A percentile compares a stretch with the other conserved stretches of the same genome.
These are phyloP conservation scores for Littorina saxatilis DNA, from an alignment of 1,140 invertebrate species.

Conservation along the genomic window DNA sequence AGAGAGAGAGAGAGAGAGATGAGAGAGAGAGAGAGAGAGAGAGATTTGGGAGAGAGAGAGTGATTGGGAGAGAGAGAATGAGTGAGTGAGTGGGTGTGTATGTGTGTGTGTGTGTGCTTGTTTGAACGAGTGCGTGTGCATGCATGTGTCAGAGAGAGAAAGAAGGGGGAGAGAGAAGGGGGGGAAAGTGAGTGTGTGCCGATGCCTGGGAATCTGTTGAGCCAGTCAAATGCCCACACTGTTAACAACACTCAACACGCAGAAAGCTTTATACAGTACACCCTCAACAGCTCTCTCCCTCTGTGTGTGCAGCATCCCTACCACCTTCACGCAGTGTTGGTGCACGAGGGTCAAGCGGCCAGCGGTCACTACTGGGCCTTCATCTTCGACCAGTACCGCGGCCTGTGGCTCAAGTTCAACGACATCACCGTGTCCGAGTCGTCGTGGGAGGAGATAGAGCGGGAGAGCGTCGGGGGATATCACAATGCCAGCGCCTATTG, in stretches of 20 bases:
- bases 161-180: too few relatives aligned
- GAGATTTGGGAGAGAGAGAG: too few relatives aligned
- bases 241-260: too few relatives aligned
- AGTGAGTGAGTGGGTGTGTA: neutral
- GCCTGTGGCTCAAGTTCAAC: conserved; percentile 77
- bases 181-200: neutral
- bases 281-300: too few relatives aligned
- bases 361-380: conserved; percentile 79
- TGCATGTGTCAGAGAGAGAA: neutral
- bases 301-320: conserved; percentile 71
- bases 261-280: too few relatives aligned
- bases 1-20: too few relatives aligned
- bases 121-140: neutral
- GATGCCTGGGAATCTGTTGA: neutral
- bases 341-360: conserved; percentile 79
- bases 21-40: too few relatives aligned
- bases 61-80: too few relatives aligned
- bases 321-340: conserved; percentile 77
- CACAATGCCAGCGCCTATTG: conserved; percentile 78
- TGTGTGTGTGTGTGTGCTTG: neutral
- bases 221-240: too few relatives aligned
- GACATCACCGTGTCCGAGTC: conserved; percentile 77
- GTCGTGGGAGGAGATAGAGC: conserved; percentile 77
- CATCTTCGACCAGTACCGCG: conserved; percentile 69
- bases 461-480: conserved; percentile 77